Base-by-base conservation (phyloP, 2,113 vertebrate genomes). In the Pseudolaguvia tuberculata region DNA sequence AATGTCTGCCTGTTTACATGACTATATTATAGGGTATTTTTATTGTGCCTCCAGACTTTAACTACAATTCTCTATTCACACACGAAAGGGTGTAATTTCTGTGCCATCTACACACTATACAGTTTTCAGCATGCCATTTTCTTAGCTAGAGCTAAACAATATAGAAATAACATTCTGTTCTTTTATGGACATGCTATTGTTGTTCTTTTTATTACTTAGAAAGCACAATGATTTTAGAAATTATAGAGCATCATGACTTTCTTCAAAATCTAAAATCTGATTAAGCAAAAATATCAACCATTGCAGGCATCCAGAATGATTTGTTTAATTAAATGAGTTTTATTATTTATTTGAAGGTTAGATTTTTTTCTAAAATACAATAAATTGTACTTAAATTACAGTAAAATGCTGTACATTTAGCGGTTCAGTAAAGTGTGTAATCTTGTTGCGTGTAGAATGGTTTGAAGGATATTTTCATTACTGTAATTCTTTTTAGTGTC, bases 1-100 rank as follows among this genome's bases (percentile, higher is more conserved):
- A 68, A 68, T 51, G 15, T 4, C 47, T 10, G 2, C 21, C 21
- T 65, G n/a, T 65, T 65, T 47, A 47, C 12, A 47, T 65, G 39
- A 25, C 42, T 65, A 51, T 31, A 52, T 31, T 51, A 68, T 51
- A 51, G 3, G 66, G 4, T 25, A 27, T 45, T 65, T 59, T 35
- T 66, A 27, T 50, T 51, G 12, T 53, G 67, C 18, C 27, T 15
- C n/a, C 20, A 68, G 39, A 47, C n/a, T n/a, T n/a, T n/a, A n/a
- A n/a, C 45, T 67, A 66, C 42, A 2, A 48, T 17, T 8, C 23
- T 66, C 15, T 48, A 67, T 67, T 48, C 15, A 69, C 35, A 21
- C 29, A 53, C 67, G 31, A 69, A 31, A 69, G 48, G 12, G 35
- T 69, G 13, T 69, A 35, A 69, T 69, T 69, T 69, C 27, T 53